phyloP scores from a whole-genome alignment of 2,797 vertebrate genomes.

The Linurgus olivaceus region DNA sequence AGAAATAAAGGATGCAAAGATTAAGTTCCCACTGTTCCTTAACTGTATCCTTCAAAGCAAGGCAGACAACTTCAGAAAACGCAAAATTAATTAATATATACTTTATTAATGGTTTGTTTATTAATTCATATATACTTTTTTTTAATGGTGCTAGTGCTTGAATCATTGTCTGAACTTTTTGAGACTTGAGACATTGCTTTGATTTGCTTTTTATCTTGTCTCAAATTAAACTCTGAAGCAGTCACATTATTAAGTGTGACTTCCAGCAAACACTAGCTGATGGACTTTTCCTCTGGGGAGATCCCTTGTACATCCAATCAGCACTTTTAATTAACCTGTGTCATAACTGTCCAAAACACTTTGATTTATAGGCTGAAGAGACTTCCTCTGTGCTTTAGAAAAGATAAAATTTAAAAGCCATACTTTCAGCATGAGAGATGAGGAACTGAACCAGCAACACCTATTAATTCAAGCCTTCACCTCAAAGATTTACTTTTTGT shows the following conservation, averaged over 20 bases:
- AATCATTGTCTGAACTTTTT: not conserved
- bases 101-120: not conserved
- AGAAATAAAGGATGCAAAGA: not conserved
- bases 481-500: not conserved
- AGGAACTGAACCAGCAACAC: not conserved
- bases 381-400: not conserved
- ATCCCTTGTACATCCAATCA: constrained; percentile 25
- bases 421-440: not conserved
- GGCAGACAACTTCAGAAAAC: not conserved
- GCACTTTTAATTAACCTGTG: constrained; percentile 43
- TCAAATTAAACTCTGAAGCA: constrained; percentile 43
- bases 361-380: constrained; percentile 50
- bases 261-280: constrained; percentile 15
- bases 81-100: not conserved
- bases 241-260: constrained; percentile 28
- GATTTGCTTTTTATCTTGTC: not conserved
- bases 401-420: not conserved
- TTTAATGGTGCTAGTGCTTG: not conserved
- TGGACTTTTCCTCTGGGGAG: constrained; percentile 9
- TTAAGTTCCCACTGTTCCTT: not conserved
- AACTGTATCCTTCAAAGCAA: not conserved
- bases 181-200: not conserved
- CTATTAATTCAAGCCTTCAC: not conserved
- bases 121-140: not conserved
- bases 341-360: constrained; percentile 30